A percentile compares a stretch with the other conserved stretches of the same genome.
These are phyloP conservation scores for Heliconius hermathena DNA, from an alignment of 1,140 invertebrate species.

Conservation along the genomic window DNA sequence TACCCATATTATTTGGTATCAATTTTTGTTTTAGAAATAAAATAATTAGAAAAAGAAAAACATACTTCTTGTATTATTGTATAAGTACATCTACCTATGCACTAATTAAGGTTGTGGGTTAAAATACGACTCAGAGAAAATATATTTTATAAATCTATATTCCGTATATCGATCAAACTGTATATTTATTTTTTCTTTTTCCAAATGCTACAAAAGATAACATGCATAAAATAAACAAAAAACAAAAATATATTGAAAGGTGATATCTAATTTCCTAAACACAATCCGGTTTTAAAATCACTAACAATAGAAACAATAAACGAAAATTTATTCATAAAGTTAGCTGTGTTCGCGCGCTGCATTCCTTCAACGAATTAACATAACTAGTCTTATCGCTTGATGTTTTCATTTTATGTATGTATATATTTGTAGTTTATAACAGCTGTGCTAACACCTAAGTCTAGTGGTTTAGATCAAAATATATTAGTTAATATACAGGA, in stretches of 20 bases:
- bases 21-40: no score
- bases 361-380: slow-evolving; percentile 3
- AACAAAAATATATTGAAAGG: neutral
- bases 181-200: no score
- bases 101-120: no score
- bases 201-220: no score
- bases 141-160: no score
- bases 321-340: slow-evolving; percentile 8
- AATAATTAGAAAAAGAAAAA: no score
- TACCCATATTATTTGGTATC: no score
- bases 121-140: no score
- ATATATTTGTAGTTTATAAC: neutral
- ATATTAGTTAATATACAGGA: neutral
- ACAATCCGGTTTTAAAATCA: slow-evolving; percentile 2
- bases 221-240: no score
- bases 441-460: neutral
- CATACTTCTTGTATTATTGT: no score
- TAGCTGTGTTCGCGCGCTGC: slow-evolving; percentile 6
- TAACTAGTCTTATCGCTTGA: slow-evolving; percentile 12
- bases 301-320: slow-evolving; percentile 13
- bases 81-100: no score
- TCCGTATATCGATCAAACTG: no score
- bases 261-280: slow-evolving; percentile 8
- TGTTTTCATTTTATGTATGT: slow-evolving; percentile 2
- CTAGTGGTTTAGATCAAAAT: neutral